Percentiles rank a stretch among this genome's conserved stretches.
Evolutionary conservation across 2,113 vertebrate genomes (phyloP).

Genomic region (Peromyscus maniculatus): DNA sequence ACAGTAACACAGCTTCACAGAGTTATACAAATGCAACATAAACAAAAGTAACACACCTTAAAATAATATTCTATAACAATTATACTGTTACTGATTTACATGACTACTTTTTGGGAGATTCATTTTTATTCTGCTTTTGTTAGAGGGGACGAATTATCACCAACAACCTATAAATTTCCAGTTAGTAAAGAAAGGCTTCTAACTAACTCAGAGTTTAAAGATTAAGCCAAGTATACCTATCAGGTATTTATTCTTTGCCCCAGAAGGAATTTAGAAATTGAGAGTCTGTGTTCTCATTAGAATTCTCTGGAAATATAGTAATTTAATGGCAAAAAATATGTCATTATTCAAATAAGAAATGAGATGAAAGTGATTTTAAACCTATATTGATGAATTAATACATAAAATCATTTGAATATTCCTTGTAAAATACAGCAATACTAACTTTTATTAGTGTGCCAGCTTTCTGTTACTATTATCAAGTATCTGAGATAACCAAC

Average conservation of each 20-base stretch:
- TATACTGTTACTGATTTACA: conserved; percentile 23
- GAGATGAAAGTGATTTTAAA: conserved; percentile 45
- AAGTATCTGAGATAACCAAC: background rate
- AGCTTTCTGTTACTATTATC: background rate
- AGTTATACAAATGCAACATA: too few species aligned
- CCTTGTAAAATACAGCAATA: background rate
- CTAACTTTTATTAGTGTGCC: background rate
- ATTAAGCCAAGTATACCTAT: conserved; percentile 38
- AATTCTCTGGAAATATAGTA: conserved; percentile 22
- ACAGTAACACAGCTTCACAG: too few species aligned
- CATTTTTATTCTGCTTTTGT: background rate
- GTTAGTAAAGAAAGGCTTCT: background rate
- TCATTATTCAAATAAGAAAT: conserved; percentile 46
- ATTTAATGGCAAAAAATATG: conserved; percentile 51
- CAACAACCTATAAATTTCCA: background rate
- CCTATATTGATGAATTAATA: conserved; percentile 27
- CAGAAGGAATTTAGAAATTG: conserved; percentile 58
- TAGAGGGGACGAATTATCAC: background rate
- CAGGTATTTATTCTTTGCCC: conserved; percentile 38
- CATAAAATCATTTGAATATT: background rate
- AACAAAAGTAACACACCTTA: too few species aligned
- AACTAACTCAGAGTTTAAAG: conserved; percentile 28
- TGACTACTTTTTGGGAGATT: conserved; percentile 20
- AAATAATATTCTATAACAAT: too few species aligned
- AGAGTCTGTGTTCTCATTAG: conserved; percentile 4